Evolutionary conservation across 2,113 vertebrate species (phyloP), one percentile per base, ranked within the genome.

Genomic region (Peromyscus leucopus): DNA sequence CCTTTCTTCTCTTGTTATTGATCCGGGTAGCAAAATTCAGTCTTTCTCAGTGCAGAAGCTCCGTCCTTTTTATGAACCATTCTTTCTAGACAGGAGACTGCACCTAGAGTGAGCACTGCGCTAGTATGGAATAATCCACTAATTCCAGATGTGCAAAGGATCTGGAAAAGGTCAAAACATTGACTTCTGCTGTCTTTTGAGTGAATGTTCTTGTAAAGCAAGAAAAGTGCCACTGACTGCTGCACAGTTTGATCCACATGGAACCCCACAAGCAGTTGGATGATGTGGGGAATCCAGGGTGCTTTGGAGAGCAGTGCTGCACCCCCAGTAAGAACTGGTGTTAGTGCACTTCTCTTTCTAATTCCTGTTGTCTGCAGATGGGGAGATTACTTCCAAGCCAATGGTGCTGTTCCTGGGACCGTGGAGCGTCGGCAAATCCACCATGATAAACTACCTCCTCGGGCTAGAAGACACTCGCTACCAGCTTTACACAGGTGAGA

Each of bases 381-480:
- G 99, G 97, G 99, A 99, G 98, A 99, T 99, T 94, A 99, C 99
- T 75, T 99, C 99, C 98, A 99, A 99, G 98, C 99, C 99, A 13
- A 99, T 99, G 99, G 99, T 99, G 97, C 98, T 99, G 82, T 99
- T 99, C 98, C 98, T 99, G 98, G 99, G 99, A 97, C 99, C 99
- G 6, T 99, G 99, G 99, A 99, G 99, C 1, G 99, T 99, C 78
- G 99, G 99, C 97, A 99, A 99, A 98, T 99, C 99, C 93, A 99
- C 99, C 97, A 99, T 99, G 99, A 99, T 99, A 98, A 99, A 99
- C 99, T 99, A 99, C 98, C 99, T 99, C 98, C 98, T 99, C 26
- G 99, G 99, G 84, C 98, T 99, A 98, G 99, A 99, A 3, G 98
- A 99, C 93, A 99, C 99, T 91, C 99, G 99, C 79, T 99, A 99